Evolutionary conservation across 2,797 vertebrate species (phyloP).

Genomic region (Nasua narica): DNA sequence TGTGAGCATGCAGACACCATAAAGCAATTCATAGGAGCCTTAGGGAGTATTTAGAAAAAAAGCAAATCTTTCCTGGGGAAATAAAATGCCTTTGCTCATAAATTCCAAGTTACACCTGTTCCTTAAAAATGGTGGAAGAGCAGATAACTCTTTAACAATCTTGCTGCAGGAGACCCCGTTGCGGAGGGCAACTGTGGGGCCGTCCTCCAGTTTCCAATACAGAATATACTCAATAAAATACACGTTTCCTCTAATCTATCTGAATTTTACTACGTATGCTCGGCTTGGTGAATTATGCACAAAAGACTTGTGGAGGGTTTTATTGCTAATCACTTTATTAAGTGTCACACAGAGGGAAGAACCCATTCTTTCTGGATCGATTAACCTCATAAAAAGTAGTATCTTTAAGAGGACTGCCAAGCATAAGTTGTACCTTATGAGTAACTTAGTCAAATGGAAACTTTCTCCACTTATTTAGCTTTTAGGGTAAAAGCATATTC

Average conservation of each 20-base stretch:
- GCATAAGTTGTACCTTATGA: neutral
- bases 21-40: neutral
- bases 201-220: neutral
- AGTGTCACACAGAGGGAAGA: neutral
- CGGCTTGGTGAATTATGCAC: neutral
- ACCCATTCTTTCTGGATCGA: neutral
- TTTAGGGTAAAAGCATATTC: neutral
- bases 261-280: neutral
- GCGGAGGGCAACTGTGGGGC: neutral
- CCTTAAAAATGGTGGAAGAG: neutral
- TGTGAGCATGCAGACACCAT: fast-evolving
- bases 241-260: neutral
- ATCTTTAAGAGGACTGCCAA: neutral
- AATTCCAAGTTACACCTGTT: neutral
- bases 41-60: neutral
- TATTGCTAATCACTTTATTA: neutral
- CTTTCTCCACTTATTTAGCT: neutral
- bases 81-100: neutral
- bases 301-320: neutral
- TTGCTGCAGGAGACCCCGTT: neutral
- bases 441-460: neutral
- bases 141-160: neutral
- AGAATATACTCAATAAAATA: neutral
- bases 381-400: neutral
- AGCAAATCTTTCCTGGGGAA: neutral